These are phyloP conservation scores for Scaptomyza flava DNA, from an alignment of 2,888 invertebrate genomes.

Conservation along the genomic window DNA sequence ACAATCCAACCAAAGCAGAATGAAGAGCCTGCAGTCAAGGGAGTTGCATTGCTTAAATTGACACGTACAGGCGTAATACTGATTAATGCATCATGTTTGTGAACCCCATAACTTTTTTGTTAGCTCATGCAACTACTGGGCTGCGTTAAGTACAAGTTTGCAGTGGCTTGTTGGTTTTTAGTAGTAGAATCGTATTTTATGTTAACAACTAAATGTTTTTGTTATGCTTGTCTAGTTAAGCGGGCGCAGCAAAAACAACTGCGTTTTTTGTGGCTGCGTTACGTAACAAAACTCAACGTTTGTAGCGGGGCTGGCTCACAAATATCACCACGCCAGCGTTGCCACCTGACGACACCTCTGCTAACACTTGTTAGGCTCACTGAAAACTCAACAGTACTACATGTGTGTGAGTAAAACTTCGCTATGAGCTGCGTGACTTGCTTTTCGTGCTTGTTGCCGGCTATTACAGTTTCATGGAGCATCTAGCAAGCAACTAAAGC, in stretches of 20 bases:
- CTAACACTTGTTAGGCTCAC: slow-evolving; percentile 64
- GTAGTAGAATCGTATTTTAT: slow-evolving; percentile 61
- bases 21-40: not conserved
- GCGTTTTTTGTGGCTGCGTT: slow-evolving; percentile 35
- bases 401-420: slow-evolving; percentile 27
- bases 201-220: slow-evolving; percentile 64
- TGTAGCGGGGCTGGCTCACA: slow-evolving; percentile 56
- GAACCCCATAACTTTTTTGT: slow-evolving; percentile 36
- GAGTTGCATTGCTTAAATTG: not conserved
- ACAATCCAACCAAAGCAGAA: not conserved
- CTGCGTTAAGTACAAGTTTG: slow-evolving; percentile 64
- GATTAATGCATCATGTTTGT: not conserved
- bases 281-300: slow-evolving; percentile 61
- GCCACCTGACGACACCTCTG: slow-evolving; percentile 57
- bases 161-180: slow-evolving; percentile 27
- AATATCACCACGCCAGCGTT: slow-evolving; percentile 56
- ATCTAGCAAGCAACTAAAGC: slow-evolving; percentile 45
- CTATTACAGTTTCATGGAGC: slow-evolving; percentile 53
- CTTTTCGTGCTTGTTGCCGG: slow-evolving; percentile 55
- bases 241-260: slow-evolving; percentile 42
- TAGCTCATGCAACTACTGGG: slow-evolving; percentile 53
- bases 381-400: slow-evolving; percentile 15
- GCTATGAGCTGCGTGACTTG: slow-evolving; percentile 62
- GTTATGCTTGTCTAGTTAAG: slow-evolving; percentile 69
- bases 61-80: not conserved